Evolutionary conservation across 2,797 vertebrate species (phyloP), one percentile per base, ranked within the genome.

Genomic region (Anolis apletophallus): DNA sequence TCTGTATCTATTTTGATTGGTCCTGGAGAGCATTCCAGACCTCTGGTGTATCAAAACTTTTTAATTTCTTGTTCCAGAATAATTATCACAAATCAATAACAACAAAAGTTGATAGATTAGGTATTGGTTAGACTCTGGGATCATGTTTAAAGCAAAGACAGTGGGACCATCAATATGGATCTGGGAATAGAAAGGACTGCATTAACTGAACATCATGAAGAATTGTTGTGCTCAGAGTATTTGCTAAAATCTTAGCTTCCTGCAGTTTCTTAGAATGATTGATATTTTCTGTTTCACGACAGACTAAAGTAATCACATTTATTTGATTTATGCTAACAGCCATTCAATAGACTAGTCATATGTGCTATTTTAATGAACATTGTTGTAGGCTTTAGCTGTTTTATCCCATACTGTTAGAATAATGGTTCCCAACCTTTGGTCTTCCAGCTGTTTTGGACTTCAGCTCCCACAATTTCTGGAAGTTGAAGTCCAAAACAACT

Each of bases 21-120:
- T 40, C 46, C 50, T 12, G 19, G 34, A 23, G 67, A 14, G 36
- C 13, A 77, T 3, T 40, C 29, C 6, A 64, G 7, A 9, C 23
- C 12, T 55, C 26, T 23, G 68, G 11, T 34, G 54, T 81, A 36
- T 16, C 72, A 73, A 10, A 83, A 78, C 72, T 80, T 83, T 74
- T 21, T 52, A 21, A 14, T 54, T 0, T 21, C 73, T 81, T 8
- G 77, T 89, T 83, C 57, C 29, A 88, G 86, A 83, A 16, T 0
- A 81, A 50, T 79, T 84, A 68, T 85, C 1, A 84, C 84, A 9
- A 10, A 54, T 61, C 9, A 80, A 71, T 0, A 77, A 64, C 23
- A 14, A 69, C 64, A 77, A 91, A 87, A 92, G 72, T 2, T 79
- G 0, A 64, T 17, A 90, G 87, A 80, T 3, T 52, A 64, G 13